phyloP scores from a whole-genome alignment of 2,113 vertebrate genomes.

The mouse (Mus musculus) region GRCm39 chr12:5385501-5386000 shows the following conservation, averaged over 20 bases:
- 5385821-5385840: constrained; percentile 17
- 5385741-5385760: background rate
- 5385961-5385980: constrained; percentile 40
- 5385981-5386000: constrained; percentile 15
- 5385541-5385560: constrained; percentile 79
- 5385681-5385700: background rate
- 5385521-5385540: constrained; percentile 76
- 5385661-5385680: constrained; percentile 39
- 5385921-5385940: background rate
- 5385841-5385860: constrained; percentile 36
- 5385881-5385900: constrained; percentile 5
- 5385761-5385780: background rate
- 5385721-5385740: background rate
- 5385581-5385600: constrained; percentile 77
- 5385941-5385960: background rate
- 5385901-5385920: constrained; percentile 45
- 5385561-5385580: constrained; percentile 72
- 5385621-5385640: constrained; percentile 61
- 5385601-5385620: constrained; percentile 48
- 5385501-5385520: constrained; percentile 76
- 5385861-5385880: background rate
- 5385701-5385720: background rate
- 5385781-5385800: background rate
- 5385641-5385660: background rate
- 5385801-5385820: constrained; percentile 22